A percentile compares a stretch with the other conserved stretches of the same genome.
Conservation (phyloP, 2,888 invertebrate genomes). For the Gasteruption jaculator region DNA sequence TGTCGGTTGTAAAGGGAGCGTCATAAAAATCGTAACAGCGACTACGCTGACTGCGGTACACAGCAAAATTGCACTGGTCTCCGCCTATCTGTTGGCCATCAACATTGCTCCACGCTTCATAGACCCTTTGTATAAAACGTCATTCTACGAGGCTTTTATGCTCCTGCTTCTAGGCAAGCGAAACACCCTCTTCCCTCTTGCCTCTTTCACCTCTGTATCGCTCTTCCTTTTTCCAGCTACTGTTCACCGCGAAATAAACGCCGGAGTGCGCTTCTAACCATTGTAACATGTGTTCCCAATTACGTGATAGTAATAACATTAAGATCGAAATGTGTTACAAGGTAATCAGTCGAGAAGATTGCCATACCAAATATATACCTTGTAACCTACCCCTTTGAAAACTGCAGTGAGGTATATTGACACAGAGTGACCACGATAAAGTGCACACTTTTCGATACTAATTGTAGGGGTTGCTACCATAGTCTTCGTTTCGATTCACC, state of each 20-base stretch:
- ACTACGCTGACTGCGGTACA: constrained; percentile 35
- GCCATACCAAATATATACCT: too few relatives aligned
- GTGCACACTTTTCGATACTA: too few relatives aligned
- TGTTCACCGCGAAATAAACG: constrained; percentile 25
- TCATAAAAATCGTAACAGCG: constrained; percentile 47
- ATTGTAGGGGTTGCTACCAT: too few relatives aligned
- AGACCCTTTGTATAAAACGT: constrained; percentile 49
- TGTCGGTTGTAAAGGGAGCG: constrained; percentile 44
- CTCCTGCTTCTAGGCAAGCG: constrained; percentile 29
- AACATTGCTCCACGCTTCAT: constrained; percentile 46
- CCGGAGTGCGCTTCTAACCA: too few relatives aligned
- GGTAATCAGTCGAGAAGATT: too few relatives aligned
- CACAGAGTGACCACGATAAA: too few relatives aligned
- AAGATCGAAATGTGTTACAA: too few relatives aligned
- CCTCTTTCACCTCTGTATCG: constrained; percentile 11
- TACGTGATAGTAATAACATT: too few relatives aligned
- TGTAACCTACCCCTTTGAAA: too few relatives aligned
- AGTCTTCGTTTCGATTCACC: too few relatives aligned
- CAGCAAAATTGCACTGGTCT: constrained; percentile 42
- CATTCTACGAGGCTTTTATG: constrained; percentile 43
- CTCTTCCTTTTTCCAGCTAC: constrained; percentile 15
- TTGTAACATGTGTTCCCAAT: too few relatives aligned
- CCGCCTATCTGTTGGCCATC: constrained; percentile 43
- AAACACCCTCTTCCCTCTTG: constrained; percentile 18
- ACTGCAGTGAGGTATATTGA: too few relatives aligned